Conservation (phyloP, 1,140 invertebrate species). For the Brachionus angularis region DNA sequence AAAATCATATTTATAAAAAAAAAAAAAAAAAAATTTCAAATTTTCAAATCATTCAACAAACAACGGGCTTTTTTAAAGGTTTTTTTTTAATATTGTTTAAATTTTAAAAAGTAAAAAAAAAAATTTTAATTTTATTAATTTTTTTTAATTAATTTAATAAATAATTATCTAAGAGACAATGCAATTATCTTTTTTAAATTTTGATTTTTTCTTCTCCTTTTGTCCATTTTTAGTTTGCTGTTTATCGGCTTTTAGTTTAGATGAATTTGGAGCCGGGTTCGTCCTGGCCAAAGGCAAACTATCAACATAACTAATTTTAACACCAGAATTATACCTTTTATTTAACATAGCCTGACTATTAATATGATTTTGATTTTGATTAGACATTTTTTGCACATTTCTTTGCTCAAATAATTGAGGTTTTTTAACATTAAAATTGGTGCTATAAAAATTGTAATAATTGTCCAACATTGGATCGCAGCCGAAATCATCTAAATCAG, state of each 20-base stretch:
- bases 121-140: not conserved
- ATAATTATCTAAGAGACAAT: conserved; percentile 22
- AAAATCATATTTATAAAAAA: not conserved
- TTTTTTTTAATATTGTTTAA: not conserved
- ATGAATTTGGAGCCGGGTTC: conserved; percentile 22
- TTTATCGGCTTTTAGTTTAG: not conserved
- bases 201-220: conserved; percentile 1
- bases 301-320: conserved; percentile 40
- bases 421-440: conserved; percentile 33
- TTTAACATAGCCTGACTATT: not conserved
- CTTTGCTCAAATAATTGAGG: conserved; percentile 7
- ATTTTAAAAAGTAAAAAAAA: conserved; percentile 32
- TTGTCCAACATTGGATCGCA: conserved; percentile 7
- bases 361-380: not conserved
- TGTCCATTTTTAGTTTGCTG: conserved; percentile 11
- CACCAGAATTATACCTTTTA: not conserved
- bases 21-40: not conserved
- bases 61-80: conserved; percentile 31
- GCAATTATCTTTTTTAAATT: conserved; percentile 44
- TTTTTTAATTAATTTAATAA: too few relatives aligned
- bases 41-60: conserved; percentile 31
- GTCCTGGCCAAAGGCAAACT: conserved; percentile 26
- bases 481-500: conserved; percentile 36
- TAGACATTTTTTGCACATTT: not conserved
- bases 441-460: conserved; percentile 32